Evolutionary conservation across 2,888 invertebrate genomes (phyloP).

Genomic region (Heliconius ismenius): DNA sequence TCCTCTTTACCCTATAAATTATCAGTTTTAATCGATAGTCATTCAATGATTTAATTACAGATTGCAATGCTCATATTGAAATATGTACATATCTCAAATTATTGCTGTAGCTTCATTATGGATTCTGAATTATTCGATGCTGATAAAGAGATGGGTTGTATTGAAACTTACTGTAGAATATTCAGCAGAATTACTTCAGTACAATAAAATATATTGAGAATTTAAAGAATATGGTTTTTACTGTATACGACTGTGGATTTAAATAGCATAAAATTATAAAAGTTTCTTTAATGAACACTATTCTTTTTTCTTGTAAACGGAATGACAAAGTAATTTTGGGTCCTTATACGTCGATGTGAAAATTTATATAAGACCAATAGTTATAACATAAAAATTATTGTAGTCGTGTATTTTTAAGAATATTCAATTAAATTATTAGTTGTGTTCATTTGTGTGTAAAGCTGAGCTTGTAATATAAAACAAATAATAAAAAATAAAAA

Average conservation of each 20-base stretch:
- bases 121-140: slow-evolving; percentile 1
- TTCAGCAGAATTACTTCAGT: neutral
- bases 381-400: no score
- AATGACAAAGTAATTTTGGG: no score
- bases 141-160: neutral
- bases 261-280: no score
- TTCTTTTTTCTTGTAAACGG: no score
- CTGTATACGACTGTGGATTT: neutral
- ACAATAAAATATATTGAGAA: neutral
- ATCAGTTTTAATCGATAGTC: slow-evolving; percentile 8
- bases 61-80: slow-evolving; percentile 15
- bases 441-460: no score
- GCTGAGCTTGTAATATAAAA: no score
- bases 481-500: no score
- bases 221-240: neutral
- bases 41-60: slow-evolving; percentile 25
- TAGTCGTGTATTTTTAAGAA: no score
- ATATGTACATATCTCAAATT: slow-evolving; percentile 25
- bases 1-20: neutral
- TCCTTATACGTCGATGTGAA: no score
- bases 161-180: neutral
- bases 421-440: no score
- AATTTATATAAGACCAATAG: no score
- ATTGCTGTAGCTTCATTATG: slow-evolving; percentile 17
- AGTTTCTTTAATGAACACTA: no score